Percentiles rank a stretch among this genome's conserved stretches.
Conservation (phyloP, 30 jellyfish, hydroid and myxozoan species). For the Morbakka virulenta region DNA sequence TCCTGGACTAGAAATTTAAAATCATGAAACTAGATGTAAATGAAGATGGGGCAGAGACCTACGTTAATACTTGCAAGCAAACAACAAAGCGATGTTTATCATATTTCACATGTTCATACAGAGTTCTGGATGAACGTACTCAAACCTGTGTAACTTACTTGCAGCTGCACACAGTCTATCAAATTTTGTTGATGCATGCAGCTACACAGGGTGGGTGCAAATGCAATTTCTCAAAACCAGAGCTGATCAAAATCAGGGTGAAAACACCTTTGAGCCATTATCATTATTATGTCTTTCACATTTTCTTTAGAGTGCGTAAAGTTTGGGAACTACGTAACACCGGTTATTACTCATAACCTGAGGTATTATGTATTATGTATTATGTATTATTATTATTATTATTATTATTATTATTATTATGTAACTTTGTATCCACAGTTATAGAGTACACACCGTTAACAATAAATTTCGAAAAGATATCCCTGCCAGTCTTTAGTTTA, state of each 20-base stretch:
- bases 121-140: constrained; percentile 21
- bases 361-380: no score
- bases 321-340: no score
- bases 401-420: no score
- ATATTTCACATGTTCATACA: constrained; percentile 30
- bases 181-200: constrained; percentile 4
- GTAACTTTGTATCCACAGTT: no score
- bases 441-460: no score
- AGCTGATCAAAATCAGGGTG: not conserved
- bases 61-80: constrained; percentile 5
- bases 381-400: no score
- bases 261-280: not conserved
- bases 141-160: constrained; percentile 7
- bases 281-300: no score
- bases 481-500: no score
- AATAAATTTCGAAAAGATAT: no score
- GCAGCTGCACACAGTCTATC: constrained; percentile 6
- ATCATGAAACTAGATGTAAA: not conserved
- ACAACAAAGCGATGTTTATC: not conserved
- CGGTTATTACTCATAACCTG: no score
- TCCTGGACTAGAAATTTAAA: constrained; percentile 18
- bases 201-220: not conserved
- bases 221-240: not conserved
- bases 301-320: no score
- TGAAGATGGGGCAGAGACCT: constrained; percentile 19